Evolutionary conservation across 1,140 invertebrate species (phyloP).

Genomic region (Druon quercuslanigerum): DNA sequence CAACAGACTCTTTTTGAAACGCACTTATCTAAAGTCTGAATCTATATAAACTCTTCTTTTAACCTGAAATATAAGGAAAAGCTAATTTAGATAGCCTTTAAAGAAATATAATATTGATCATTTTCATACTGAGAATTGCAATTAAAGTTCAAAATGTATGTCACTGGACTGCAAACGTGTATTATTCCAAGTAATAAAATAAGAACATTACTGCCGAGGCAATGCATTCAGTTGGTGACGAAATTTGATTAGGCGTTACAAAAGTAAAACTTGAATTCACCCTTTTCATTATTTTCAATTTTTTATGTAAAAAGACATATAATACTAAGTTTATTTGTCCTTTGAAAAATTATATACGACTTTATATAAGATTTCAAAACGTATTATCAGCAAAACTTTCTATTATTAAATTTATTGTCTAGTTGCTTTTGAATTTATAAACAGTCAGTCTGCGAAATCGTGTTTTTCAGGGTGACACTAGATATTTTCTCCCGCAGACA

Average conservation of each 20-base stretch:
- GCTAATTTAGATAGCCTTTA: neutral
- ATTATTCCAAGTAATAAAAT: slow-evolving; percentile 9
- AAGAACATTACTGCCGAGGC: neutral
- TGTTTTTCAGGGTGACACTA: slow-evolving; percentile 31
- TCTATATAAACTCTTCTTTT: too few relatives aligned
- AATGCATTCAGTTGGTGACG: too few relatives aligned
- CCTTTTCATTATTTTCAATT: too few relatives aligned
- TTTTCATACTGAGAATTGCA: neutral
- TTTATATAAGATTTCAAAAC: neutral
- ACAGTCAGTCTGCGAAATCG: slow-evolving; percentile 27
- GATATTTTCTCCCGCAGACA: neutral
- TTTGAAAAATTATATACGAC: neutral
- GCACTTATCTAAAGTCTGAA: too few relatives aligned
- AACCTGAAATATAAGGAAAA: neutral
- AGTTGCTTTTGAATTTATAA: neutral
- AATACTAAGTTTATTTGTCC: neutral
- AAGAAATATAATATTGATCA: neutral
- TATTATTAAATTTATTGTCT: neutral
- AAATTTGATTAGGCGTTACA: too few relatives aligned
- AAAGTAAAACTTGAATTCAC: too few relatives aligned
- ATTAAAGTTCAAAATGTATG: neutral
- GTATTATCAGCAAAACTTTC: neutral
- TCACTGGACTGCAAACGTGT: neutral
- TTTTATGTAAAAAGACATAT: neutral
- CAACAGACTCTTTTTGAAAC: too few relatives aligned